Conservation (phyloP, 1,140 invertebrate species). For the Pectinophora gossypiella region DNA sequence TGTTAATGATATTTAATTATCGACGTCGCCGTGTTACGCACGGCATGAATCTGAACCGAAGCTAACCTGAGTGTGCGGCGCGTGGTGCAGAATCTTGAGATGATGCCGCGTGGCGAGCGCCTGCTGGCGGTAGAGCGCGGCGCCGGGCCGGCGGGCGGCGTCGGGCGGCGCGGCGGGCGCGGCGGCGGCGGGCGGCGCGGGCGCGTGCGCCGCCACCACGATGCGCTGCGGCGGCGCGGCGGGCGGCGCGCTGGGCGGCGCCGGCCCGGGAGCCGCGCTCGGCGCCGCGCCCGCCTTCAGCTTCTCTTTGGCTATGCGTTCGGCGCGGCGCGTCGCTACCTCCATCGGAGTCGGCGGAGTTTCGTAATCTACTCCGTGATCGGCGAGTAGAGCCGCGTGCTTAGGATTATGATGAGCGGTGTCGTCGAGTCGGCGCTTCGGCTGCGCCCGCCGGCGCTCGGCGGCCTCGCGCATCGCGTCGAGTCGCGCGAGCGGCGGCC, state of each 20-base stretch:
- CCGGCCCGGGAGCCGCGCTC: slow-evolving; percentile 5
- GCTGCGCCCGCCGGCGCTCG: slow-evolving; percentile 81
- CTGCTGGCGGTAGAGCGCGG: slow-evolving; percentile 31
- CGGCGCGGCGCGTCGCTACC: slow-evolving; percentile 89
- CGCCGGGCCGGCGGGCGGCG: neutral
- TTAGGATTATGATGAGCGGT: slow-evolving; percentile 89
- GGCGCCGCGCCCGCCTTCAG: slow-evolving; percentile 42
- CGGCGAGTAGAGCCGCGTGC: slow-evolving; percentile 87
- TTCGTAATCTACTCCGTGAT: slow-evolving; percentile 92
- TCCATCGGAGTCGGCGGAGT: slow-evolving; percentile 88
- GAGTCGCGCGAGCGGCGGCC: slow-evolving; percentile 78
- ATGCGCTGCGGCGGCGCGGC: neutral
- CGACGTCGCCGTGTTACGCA: no score
- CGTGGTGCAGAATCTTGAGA: slow-evolving; percentile 52
- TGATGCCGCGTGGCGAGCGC: slow-evolving; percentile 40
- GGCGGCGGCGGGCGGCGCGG: neutral
- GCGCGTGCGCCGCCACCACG: neutral
- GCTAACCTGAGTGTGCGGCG: slow-evolving; percentile 33
- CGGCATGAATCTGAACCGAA: no score
- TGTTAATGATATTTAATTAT: no score
- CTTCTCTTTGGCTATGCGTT: slow-evolving; percentile 90
- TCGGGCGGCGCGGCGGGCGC: neutral
- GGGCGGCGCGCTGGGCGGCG: slow-evolving; percentile 8
- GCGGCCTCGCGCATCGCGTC: slow-evolving; percentile 86
- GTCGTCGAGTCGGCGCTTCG: slow-evolving; percentile 82